Base-by-base conservation (phyloP, 2,113 vertebrate genomes). In the Ellobius talpinus region DNA sequence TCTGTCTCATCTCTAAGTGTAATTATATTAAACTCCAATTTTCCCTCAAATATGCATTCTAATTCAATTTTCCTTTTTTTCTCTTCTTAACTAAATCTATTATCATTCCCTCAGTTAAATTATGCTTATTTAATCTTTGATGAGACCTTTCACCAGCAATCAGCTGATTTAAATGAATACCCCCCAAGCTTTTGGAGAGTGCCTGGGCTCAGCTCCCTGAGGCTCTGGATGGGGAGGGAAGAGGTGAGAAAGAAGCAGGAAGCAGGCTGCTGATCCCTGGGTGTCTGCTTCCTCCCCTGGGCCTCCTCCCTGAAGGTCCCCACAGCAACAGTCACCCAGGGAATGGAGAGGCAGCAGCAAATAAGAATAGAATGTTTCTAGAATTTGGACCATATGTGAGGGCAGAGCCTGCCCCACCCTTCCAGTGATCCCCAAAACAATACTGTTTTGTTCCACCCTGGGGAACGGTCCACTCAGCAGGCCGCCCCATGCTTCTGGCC, bases 21-120 rank as follows among this genome's bases (percentile, higher is more conserved):
- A 97, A 98, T 98, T 98, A 97, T 96, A 97, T 98, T 98, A 97
- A 97, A 97, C 98, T 97, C 96, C 58, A 96, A 98, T 97, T 97
- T 98, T 97, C 97, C 96, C 90, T 97, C 97, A 97, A 97, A 98
- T 98, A 97, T 98, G 97, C 98, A 97, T 98, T 97, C 98, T 97
- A 97, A 98, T 98, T 98, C 97, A 97, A 97, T 97, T 97, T 97
- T 97, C 96, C 95, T 87, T 97, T 97, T 98, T 97, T 84, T 42
- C 93, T 89, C 97, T 94, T 95, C 98, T 95, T 97, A 97, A 97
- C 98, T 97, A 96, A 98, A 98, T 97, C 97, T 97, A 98, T 97
- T 97, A 97, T 97, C 97, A 87, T 97, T 96, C 97, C 90, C 95
- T 96, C 96, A 82, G 98, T 97, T 97, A 97, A 97, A 97, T 98